Base-by-base conservation (phyloP, 2,113 vertebrate species). In the Corydoras sp. region DNA sequence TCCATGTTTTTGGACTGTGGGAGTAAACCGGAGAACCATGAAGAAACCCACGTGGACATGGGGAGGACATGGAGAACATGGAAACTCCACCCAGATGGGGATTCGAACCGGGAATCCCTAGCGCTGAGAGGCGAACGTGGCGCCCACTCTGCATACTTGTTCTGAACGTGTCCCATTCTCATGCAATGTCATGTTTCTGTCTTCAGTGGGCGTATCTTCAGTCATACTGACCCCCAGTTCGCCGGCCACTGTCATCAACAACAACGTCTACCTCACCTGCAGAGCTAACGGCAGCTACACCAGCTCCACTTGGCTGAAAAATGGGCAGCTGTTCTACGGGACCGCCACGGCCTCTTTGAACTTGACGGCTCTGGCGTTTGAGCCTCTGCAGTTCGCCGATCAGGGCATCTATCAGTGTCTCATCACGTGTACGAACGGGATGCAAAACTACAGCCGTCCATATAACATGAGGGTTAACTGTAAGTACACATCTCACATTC, bases 381-480 rank as follows among this genome's bases (percentile, higher is more conserved):
- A 24, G 53, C 78, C 84, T 4, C n/a, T 87, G 76, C 77, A 66
- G 4, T 15, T 2, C 0, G 0, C 58, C 2, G 11, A 81, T 62
- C 69, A 88, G 0, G 89, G 86, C 7, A 7, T 0, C 9, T 90
- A 89, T 62, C 60, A 71, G 50, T 90, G 89, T 65, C 67, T 81
- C 0, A 87, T 82, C 32, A 65, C 0, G 10, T 87, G 86, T 62
- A 2, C 8, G 10, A 32, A 69, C 49, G 71, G 32, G 12, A 0
- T 4, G 4, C 76, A 83, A 13, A 0, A 0, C 58, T 53, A 10
- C 51, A 90, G 87, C 61, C 30, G 59, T 0, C 1, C 10, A 3
- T 81, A 84, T 64, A 8, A 1, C 0, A 83, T 88, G 9, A 24
- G 54, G 13, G 83, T 83, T 10, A 85, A 83, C 76, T 89, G 89